Evolutionary conservation across 2,113 vertebrate genomes (phyloP), one percentile per base, ranked within the genome.

Genomic region (Tretioscincus oriximinensis): DNA sequence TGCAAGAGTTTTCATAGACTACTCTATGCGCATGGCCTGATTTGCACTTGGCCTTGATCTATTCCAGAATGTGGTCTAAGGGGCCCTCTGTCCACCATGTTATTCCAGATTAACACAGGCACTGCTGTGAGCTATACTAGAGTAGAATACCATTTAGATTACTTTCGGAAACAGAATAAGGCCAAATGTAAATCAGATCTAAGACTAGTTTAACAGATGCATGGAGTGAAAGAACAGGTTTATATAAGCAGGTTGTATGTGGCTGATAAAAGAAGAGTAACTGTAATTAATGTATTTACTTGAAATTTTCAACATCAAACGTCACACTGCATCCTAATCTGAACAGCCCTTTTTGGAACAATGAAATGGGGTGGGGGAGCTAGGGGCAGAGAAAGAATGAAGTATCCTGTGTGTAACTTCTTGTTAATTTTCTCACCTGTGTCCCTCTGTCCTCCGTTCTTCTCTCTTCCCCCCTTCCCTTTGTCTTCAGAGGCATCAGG

Each of bases 401-500:
- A 29, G 10, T 11, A 12, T 54, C 47, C 35, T 49, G 26, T 22
- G 41, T 76, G 54, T 76, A 70, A 82, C 31, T 10, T 87, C 41
- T 78, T 88, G 76, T 77, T 54, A 69, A 67, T 21, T 77, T 41
- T 67, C 26, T 11, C n/a, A 7, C 35, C 64, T 54, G 12, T 54
- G 14, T 65, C 85, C 1, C 0, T 1, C 85, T 77, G 76, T 81
- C 78, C 64, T 24, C 54, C 61, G 58, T 14, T 28, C 14, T 31
- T 60, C 29, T 81, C 83, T 86, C 47, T 77, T 54, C 73, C 51
- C n/a, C 74, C 74, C 64, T 41, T 7, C 84, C 84, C 84, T 76
- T 90, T 90, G 81, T 81, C 90, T 88, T 90, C 87, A 99, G 98
- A 99, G 71, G 98, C 98, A 47, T 97, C 97, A 0, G 98, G 97